These are phyloP conservation scores for Epinephelus cyanopodus DNA, from an alignment of 2,113 vertebrate genomes.

Conservation along the genomic window DNA sequence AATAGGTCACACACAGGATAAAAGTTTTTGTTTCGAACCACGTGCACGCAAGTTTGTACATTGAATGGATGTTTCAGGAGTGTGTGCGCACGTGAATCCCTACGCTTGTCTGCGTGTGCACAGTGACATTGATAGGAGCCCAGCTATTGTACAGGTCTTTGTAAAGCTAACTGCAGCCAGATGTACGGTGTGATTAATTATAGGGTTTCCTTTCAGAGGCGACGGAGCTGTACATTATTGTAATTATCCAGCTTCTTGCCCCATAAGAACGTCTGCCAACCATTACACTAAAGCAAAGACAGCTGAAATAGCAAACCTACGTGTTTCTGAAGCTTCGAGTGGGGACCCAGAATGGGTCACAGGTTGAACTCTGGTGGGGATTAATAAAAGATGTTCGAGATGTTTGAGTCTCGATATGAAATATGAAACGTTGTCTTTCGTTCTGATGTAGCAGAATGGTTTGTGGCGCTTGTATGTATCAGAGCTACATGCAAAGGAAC, in stretches of 20 bases:
- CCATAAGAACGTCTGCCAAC: constrained; percentile 59
- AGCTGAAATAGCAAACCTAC: constrained; percentile 62
- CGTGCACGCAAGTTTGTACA: neutral
- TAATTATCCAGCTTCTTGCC: constrained; percentile 61
- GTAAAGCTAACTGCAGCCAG: constrained; percentile 69
- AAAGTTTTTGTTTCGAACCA: constrained; percentile 15
- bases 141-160: constrained; percentile 57
- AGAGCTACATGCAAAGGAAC: neutral
- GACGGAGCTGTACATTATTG: constrained; percentile 65
- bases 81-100: neutral
- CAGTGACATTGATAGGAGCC: constrained; percentile 15
- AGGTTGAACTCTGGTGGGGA: constrained; percentile 3
- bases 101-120: neutral
- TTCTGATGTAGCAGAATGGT: neutral
- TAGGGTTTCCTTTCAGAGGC: constrained; percentile 50
- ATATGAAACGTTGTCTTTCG: neutral
- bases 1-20: constrained; percentile 11
- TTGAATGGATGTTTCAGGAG: neutral
- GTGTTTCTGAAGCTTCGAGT: constrained; percentile 24
- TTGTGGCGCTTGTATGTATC: neutral
- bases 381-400: constrained; percentile 8
- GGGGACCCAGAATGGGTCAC: constrained; percentile 14
- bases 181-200: constrained; percentile 73
- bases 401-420: constrained; percentile 2
- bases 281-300: constrained; percentile 52